phyloP scores from a whole-genome alignment of 2,888 invertebrate species.

The Germaria angustata region DNA sequence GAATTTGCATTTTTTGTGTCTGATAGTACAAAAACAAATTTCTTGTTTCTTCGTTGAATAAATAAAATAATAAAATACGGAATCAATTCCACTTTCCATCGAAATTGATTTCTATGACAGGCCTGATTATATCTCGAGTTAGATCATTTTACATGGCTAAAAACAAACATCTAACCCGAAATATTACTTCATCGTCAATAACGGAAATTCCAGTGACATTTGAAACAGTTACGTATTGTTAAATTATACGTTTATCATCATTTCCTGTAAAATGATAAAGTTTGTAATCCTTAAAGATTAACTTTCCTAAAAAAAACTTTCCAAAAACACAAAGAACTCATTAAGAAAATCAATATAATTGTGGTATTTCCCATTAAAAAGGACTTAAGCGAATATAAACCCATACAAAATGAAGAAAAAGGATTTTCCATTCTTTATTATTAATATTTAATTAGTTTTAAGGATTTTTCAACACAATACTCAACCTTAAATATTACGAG shows the following conservation, averaged over 20 bases:
- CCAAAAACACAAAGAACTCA: neutral
- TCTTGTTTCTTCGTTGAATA: too few species aligned
- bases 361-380: constrained; percentile 13
- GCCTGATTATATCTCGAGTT: too few species aligned
- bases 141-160: neutral
- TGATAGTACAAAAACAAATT: too few species aligned
- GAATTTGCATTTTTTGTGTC: too few species aligned
- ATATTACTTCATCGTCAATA: neutral
- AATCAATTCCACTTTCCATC: too few species aligned
- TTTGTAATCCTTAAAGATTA: constrained; percentile 14
- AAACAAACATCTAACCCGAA: neutral
- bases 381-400: neutral
- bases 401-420: neutral
- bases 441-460: constrained; percentile 58
- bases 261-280: constrained; percentile 33
- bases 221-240: neutral
- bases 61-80: too few species aligned
- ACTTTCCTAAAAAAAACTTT: constrained; percentile 7
- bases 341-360: constrained; percentile 12
- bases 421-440: constrained; percentile 46
- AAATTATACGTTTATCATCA: neutral
- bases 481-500: constrained; percentile 3
- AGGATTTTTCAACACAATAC: constrained; percentile 17
- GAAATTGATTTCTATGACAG: too few species aligned
- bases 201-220: constrained; percentile 13